Evolutionary conservation across 2,888 invertebrate species (phyloP), one percentile per base, ranked within the genome.

Genomic region (Pheosia tremula): DNA sequence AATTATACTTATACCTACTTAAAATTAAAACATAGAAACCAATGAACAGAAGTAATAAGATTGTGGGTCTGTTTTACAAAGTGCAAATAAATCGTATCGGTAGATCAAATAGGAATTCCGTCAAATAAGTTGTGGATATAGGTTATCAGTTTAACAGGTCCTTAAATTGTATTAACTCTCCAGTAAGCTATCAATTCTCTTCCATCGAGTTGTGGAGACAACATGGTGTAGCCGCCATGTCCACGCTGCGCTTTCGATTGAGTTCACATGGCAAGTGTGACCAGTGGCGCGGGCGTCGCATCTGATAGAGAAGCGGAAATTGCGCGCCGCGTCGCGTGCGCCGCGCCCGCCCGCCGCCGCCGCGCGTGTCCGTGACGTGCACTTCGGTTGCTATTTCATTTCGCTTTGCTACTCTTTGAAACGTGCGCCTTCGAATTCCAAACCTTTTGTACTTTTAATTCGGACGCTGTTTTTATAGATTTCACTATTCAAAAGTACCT

Each of bases 231-330:
- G 59, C 60, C 63, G 64, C 60, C 64, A 63, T 57, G 13, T 59
- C 63, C 69, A 64, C 64, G 64, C 62, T 67, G 66, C 74, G 74
- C 81, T 81, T 75, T 81, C 83, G 79, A 81, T 82, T 81, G 84
- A 83, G 82, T 84, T 80, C 79, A 81, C 81, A 76, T 65, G 69
- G 76, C 72, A 75, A 70, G 71, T 74, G 73, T 74, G 68, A 68
- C 24, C 24, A 24, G 66, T 60, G 65, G 85, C 85, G 83, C 86
- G 81, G 72, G 82, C 85, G 84, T 85, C 86, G 86, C 86, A 86
- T 90, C 88, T 87, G 91, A 89, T 87, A 84, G 85, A 82, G 79
- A 80, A 80, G 86, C 93, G 93, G 93, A 93, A 93, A 93, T 92
- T 93, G 89, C 85, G 85, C 84, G 83, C 82, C 82, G 81, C 83